Conservation (phyloP, 2,888 invertebrate species). For the Mechanitis messenoides region DNA sequence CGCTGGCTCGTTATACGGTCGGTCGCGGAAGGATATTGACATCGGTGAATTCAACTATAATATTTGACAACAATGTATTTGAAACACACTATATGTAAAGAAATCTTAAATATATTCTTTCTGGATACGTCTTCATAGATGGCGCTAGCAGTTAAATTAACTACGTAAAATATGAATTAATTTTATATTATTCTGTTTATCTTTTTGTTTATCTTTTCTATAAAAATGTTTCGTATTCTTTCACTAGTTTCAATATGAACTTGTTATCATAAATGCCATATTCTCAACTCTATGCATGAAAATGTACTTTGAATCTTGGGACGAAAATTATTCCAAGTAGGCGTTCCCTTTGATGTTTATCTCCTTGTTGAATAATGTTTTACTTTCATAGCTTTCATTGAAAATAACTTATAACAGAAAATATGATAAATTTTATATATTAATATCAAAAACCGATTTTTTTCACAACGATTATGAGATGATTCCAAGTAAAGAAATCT, state of each 20-base stretch:
- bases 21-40: constrained; percentile 36
- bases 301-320: constrained; percentile 56
- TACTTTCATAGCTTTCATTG: constrained; percentile 55
- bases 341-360: constrained; percentile 63
- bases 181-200: neutral
- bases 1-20: constrained; percentile 48
- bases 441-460: neutral
- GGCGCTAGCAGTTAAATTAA: constrained; percentile 20
- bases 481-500: no score
- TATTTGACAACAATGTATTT: neutral
- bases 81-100: constrained; percentile 12
- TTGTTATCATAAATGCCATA: constrained; percentile 48
- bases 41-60: neutral
- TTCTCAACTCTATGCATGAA: constrained; percentile 52
- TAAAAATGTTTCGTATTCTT: constrained; percentile 26
- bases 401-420: constrained; percentile 26
- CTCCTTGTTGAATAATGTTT: constrained; percentile 66
- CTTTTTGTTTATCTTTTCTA: no score
- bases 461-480: no score
- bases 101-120: neutral
- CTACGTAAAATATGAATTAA: neutral
- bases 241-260: constrained; percentile 35
- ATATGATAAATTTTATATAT: neutral
- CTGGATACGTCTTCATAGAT: constrained; percentile 17
- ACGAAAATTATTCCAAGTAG: constrained; percentile 68